These are phyloP conservation scores for Prunella strophiata DNA, from an alignment of 2,797 vertebrate genomes.

Conservation along the genomic window DNA sequence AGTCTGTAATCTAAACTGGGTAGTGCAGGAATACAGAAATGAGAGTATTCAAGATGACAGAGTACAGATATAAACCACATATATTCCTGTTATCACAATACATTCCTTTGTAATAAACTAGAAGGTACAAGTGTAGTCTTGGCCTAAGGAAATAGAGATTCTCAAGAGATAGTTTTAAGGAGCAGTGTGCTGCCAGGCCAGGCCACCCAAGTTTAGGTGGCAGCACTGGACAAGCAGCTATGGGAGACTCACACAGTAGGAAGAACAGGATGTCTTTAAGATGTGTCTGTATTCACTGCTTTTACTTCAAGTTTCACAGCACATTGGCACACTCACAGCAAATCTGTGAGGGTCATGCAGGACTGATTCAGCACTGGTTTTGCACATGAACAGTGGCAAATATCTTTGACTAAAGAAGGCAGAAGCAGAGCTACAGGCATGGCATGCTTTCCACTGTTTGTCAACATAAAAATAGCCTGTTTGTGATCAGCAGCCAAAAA, in stretches of 20 bases:
- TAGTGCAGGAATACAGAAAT: background rate
- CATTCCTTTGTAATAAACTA: background rate
- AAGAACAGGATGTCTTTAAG: background rate
- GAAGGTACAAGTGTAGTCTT: background rate
- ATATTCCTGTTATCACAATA: background rate
- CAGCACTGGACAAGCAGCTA: background rate
- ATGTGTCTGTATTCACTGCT: background rate
- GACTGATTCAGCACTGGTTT: background rate
- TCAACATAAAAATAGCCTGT: constrained; percentile 63
- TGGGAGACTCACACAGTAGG: background rate
- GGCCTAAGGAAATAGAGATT: background rate
- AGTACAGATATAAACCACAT: background rate
- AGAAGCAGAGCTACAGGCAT: background rate
- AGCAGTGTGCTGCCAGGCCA: background rate
- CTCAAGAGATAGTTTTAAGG: background rate
- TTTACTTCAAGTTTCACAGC: background rate
- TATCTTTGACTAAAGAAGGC: constrained; percentile 60
- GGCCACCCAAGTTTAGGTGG: background rate
- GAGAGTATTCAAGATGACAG: background rate
- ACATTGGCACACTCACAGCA: background rate
- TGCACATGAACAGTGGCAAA: background rate
- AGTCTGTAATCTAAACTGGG: background rate
- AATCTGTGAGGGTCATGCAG: background rate
- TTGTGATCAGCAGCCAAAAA: constrained; percentile 47
- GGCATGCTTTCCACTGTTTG: constrained; percentile 46